phyloP scores from a whole-genome alignment of 2,888 invertebrate species.

The Trypoxylon attenuatum region DNA sequence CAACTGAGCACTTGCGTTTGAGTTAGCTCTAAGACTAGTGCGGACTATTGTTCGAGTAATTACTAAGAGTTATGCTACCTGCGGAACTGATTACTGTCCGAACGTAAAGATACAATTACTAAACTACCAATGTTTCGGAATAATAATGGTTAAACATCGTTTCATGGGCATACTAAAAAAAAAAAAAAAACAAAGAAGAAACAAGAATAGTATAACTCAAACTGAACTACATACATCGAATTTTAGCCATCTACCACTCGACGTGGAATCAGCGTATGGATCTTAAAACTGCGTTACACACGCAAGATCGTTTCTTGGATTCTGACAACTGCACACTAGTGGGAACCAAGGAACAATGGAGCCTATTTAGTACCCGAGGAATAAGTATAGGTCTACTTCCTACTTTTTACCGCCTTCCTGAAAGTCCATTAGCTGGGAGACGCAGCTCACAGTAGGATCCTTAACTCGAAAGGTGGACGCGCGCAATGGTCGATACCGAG shows the following conservation, averaged over 20 bases:
- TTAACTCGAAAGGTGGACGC: not conserved
- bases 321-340: no score
- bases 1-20: constrained; percentile 16
- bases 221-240: no score
- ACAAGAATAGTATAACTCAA: no score
- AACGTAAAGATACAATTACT: constrained; percentile 7
- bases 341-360: no score
- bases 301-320: no score
- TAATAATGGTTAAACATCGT: constrained; percentile 20
- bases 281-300: no score
- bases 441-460: not conserved
- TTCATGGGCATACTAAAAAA: no score
- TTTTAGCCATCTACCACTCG: no score
- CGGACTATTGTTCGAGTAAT: constrained; percentile 60
- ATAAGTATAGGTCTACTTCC: constrained; percentile 5
- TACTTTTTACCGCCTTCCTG: constrained; percentile 6
- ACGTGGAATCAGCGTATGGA: no score
- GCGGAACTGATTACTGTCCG: constrained; percentile 33
- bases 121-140: constrained; percentile 5
- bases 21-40: constrained; percentile 48
- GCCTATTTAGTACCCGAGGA: no score
- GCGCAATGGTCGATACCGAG: no score
- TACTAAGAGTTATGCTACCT: constrained; percentile 45
- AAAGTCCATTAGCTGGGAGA: not conserved
- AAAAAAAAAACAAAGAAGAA: no score